Conservation (phyloP, 1,140 invertebrate genomes). For the Drosophila willistoni region DNA sequence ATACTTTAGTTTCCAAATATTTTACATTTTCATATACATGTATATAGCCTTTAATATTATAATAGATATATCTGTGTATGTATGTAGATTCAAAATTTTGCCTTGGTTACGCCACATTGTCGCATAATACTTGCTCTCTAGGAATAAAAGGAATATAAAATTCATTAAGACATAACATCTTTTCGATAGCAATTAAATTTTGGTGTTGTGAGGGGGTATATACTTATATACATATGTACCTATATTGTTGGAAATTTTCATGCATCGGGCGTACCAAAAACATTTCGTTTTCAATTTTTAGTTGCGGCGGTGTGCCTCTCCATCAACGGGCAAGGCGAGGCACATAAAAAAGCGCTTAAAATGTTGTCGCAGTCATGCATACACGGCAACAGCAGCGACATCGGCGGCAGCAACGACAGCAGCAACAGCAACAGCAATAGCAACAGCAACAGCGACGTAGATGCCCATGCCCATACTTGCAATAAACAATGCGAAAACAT, state of each 20-base stretch:
- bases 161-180: conserved; percentile 7
- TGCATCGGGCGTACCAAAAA: conserved; percentile 63
- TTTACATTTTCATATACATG: neutral
- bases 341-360: conserved; percentile 60
- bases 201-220: no score
- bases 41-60: conserved; percentile 19
- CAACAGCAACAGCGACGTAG: conserved; percentile 18
- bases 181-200: conserved; percentile 7
- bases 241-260: conserved; percentile 53
- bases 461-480: conserved; percentile 61
- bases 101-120: conserved; percentile 22
- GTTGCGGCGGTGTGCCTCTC: conserved; percentile 28
- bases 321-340: conserved; percentile 48
- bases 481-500: conserved; percentile 78
- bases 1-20: conserved; percentile 27
- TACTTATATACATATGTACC: no score
- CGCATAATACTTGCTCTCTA: conserved; percentile 11
- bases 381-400: conserved; percentile 13
- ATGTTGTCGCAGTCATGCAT: conserved; percentile 36
- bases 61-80: neutral
- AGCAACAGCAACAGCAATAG: neutral
- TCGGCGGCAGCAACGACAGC: neutral
- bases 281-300: conserved; percentile 53
- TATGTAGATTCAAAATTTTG: conserved; percentile 38
- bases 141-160: conserved; percentile 3